Conservation (phyloP, 2,113 vertebrate genomes). For the Sebastes schlegelii region DNA sequence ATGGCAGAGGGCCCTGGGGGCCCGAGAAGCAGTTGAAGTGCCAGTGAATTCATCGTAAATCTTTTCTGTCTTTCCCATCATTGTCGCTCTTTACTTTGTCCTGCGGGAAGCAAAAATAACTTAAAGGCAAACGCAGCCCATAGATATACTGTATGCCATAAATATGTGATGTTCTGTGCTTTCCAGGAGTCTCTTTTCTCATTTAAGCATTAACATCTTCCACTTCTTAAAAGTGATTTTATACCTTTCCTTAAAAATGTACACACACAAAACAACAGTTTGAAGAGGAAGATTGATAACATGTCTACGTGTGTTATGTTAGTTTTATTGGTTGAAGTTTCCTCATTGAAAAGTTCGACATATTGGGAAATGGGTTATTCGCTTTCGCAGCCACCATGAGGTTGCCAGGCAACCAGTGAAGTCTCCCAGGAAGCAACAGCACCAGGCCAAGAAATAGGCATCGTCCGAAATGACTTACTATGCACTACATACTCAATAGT, state of each 20-base stretch:
- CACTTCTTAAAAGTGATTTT: not conserved
- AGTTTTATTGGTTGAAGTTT: not conserved
- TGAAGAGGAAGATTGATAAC: not conserved
- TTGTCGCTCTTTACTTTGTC: constrained; percentile 27
- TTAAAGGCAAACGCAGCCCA: not conserved
- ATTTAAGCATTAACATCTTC: not conserved
- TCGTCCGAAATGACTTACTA: too few relatives aligned
- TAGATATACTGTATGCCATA: not conserved
- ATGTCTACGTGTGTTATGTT: not conserved
- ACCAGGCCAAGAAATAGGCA: not conserved
- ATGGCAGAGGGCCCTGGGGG: constrained; percentile 33
- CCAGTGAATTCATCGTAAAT: constrained; percentile 42
- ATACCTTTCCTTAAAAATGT: not conserved
- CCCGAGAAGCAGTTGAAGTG: constrained; percentile 44
- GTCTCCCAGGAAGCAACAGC: not conserved
- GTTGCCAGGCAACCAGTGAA: not conserved
- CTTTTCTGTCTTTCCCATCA: constrained; percentile 23
- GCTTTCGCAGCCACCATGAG: not conserved
- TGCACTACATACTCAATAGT: too few relatives aligned
- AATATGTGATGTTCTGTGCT: not conserved
- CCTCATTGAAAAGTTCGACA: not conserved
- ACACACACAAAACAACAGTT: not conserved
- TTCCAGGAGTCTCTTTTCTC: not conserved
- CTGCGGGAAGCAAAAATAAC: not conserved
- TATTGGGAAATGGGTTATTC: not conserved